Percentiles rank a stretch among this genome's conserved stretches.
Conservation (phyloP, 2,113 vertebrate genomes). For the Microcebus ravelobensis region DNA sequence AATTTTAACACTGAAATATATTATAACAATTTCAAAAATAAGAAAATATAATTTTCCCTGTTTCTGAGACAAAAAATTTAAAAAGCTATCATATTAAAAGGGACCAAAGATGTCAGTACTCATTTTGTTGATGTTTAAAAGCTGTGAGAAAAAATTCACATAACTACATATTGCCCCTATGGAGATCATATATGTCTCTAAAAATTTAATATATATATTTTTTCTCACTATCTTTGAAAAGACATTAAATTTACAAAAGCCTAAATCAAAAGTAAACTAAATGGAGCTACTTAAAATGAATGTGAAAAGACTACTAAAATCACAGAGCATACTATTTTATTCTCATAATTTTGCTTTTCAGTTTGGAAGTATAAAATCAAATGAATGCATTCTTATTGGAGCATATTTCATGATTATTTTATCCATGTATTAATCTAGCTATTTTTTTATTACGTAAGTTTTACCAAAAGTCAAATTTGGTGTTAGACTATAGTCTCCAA, state of each 20-base stretch:
- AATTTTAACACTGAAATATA: neutral
- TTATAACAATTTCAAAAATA: neutral
- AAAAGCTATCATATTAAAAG: neutral
- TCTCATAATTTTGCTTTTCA: neutral
- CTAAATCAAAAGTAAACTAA: neutral
- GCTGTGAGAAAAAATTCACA: neutral
- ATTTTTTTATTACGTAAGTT: neutral
- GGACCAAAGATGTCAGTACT: neutral
- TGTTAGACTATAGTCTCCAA: neutral
- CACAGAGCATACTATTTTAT: neutral
- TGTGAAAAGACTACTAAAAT: neutral
- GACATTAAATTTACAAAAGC: neutral
- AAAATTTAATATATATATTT: neutral
- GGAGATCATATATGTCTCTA: neutral
- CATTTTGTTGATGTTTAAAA: neutral
- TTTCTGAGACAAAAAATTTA: neutral
- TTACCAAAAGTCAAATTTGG: neutral
- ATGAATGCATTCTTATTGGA: neutral
- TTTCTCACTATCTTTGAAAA: neutral
- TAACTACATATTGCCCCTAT: rapidly evolving
- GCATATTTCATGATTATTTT: neutral
- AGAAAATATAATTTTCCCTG: neutral
- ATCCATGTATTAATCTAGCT: neutral
- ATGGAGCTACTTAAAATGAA: neutral
- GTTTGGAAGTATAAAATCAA: neutral